Conservation (phyloP, 2,888 invertebrate species). For the Drosophila antonietae region DNA sequence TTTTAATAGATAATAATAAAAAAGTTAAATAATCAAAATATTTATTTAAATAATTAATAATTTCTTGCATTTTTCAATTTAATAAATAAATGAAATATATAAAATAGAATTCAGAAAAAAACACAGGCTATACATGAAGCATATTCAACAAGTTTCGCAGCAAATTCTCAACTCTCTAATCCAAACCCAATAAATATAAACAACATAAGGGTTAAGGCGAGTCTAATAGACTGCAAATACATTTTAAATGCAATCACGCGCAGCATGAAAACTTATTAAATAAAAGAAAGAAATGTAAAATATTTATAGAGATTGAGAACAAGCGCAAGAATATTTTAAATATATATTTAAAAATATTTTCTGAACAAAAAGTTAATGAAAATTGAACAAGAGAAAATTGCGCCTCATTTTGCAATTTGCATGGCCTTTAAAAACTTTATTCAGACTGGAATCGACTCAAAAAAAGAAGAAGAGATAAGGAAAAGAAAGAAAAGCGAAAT, state of each 20-base stretch:
- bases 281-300: conserved; percentile 9
- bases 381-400: not conserved
- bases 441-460: not conserved
- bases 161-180: not conserved
- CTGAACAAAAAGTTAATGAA: not conserved
- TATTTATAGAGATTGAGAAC: conserved; percentile 6
- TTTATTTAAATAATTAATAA: too few species aligned
- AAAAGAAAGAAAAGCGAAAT: not conserved
- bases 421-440: conserved; percentile 6
- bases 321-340: not conserved
- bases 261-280: conserved; percentile 7
- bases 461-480: not conserved
- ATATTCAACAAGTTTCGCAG: too few species aligned
- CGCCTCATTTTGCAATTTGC: not conserved
- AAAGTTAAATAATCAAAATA: too few species aligned
- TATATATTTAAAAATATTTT: not conserved
- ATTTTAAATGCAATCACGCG: conserved; percentile 31
- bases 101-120: not conserved
- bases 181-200: not conserved
- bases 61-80: too few species aligned
- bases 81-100: not conserved
- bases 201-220: conserved; percentile 12
- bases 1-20: too few species aligned
- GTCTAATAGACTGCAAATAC: conserved; percentile 24
- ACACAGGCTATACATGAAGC: not conserved